phyloP scores from a whole-genome alignment of 2,888 invertebrate species.

The Polylopha cassiicola region DNA sequence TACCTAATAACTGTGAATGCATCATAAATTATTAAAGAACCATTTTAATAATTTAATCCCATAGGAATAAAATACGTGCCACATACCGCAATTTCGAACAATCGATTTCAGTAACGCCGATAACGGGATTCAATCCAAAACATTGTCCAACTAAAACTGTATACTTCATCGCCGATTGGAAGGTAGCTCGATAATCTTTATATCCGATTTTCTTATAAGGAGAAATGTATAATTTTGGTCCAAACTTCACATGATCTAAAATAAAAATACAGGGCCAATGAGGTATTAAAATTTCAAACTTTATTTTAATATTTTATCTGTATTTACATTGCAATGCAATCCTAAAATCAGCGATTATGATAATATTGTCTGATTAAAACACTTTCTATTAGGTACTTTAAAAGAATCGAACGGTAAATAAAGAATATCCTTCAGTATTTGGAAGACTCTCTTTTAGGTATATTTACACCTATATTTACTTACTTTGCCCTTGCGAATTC shows the following conservation, averaged over 20 bases:
- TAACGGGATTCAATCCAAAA: slow-evolving; percentile 44
- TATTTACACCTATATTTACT: slow-evolving; percentile 1
- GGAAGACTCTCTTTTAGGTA: no score
- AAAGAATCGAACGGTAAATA: no score
- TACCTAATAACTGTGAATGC: no score
- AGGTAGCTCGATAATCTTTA: slow-evolving; percentile 23
- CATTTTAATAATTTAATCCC: background rate
- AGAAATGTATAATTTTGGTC: slow-evolving; percentile 10
- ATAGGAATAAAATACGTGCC: background rate
- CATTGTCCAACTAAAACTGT: slow-evolving; percentile 37
- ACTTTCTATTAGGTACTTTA: no score
- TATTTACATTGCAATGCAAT: no score
- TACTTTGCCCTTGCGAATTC: slow-evolving; percentile 2
- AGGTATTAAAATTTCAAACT: background rate
- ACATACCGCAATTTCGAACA: slow-evolving; percentile 39
- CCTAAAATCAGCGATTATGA: no score
- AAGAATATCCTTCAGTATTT: no score
- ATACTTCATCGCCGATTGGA: slow-evolving; percentile 41
- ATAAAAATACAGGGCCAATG: background rate
- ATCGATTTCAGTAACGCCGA: slow-evolving; percentile 33
- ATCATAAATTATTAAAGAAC: no score
- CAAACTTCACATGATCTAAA: slow-evolving; percentile 8
- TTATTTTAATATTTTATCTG: background rate
- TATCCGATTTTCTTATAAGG: slow-evolving; percentile 3
- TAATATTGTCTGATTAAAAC: no score